Evolutionary conservation across 2,797 vertebrate genomes (phyloP).

Genomic region (Nannoperca obscura): DNA sequence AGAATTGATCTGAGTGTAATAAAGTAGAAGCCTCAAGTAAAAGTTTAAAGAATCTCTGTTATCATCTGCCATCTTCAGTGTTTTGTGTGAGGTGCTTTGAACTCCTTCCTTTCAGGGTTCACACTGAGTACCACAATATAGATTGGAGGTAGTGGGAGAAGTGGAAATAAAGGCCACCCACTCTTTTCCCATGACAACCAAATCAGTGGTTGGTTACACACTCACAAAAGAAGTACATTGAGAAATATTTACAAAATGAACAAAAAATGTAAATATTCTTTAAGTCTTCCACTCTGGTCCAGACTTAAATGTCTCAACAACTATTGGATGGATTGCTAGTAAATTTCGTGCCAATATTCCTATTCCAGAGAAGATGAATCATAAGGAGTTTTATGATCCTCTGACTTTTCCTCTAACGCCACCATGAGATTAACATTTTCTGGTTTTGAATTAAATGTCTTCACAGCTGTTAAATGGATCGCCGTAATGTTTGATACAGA

Average conservation of each 20-base stretch:
- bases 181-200: conserved; percentile 64
- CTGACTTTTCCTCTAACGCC: neutral
- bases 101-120: conserved; percentile 19
- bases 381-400: too few relatives aligned
- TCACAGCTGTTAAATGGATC: neutral
- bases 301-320: neutral
- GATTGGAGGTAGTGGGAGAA: conserved; percentile 23
- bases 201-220: conserved; percentile 13
- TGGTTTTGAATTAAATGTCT: neutral
- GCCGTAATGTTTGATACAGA: too few relatives aligned
- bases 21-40: conserved; percentile 4
- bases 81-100: neutral
- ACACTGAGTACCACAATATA: conserved; percentile 1
- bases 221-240: neutral
- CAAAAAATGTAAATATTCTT: neutral
- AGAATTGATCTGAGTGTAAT: conserved; percentile 34
- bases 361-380: too few relatives aligned
- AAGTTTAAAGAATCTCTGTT: conserved; percentile 7
- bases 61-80: conserved; percentile 23
- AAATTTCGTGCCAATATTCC: neutral
- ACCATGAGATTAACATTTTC: neutral
- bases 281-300: neutral
- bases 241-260: neutral
- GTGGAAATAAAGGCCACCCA: conserved; percentile 47
- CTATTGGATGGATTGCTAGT: neutral